Evolutionary conservation across 2,113 vertebrate genomes (phyloP), one percentile per base, ranked within the genome.

Genomic region (Vicugna pacos): DNA sequence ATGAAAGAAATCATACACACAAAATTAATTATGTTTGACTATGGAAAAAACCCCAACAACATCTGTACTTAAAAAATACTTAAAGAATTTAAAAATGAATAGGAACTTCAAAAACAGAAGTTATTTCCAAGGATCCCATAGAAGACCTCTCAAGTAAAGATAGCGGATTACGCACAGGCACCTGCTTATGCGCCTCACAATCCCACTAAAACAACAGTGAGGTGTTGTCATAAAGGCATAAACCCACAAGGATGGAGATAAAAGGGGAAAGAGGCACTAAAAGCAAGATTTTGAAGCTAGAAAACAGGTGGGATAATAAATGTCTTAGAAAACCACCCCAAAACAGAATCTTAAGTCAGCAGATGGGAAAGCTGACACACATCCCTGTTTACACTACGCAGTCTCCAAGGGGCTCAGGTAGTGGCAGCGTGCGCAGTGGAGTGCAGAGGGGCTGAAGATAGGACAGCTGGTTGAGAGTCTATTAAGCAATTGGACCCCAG

Each of bases 51-150:
- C 16, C 5, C 12, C 32, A 80, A 80, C n/a, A 46, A 85, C 14
- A 70, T 92, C 9, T 77, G 5, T 83, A 83, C 67, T 95, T 96
- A 20, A 73, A 91, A 95, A 93, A 84, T 58, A 83, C 65, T 93
- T 91, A 56, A 91, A 93, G 14, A 88, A 65, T 72, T 42, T 91
- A 52, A 35, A 94, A 86, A 46, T 72, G 54, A 95, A 72, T 48
- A 65, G 64, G 83, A 92, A 92, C 22, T 90, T 92, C 32, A 73
- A 94, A 42, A 81, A 72, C 58, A 67, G 22, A 95, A 94, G 80
- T 60, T 73, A 28, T 19, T 77, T 88, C 81, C 72, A 8, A 70
- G 52, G n/a, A 86, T 72, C 22, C n/a, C 11, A 38, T 22, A 46
- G 35, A 93, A 76, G 52, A 17, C 13, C 64, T 77, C 72, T 24